Conservation (phyloP, 2,797 vertebrate genomes). For the Nannoperca obscura region DNA sequence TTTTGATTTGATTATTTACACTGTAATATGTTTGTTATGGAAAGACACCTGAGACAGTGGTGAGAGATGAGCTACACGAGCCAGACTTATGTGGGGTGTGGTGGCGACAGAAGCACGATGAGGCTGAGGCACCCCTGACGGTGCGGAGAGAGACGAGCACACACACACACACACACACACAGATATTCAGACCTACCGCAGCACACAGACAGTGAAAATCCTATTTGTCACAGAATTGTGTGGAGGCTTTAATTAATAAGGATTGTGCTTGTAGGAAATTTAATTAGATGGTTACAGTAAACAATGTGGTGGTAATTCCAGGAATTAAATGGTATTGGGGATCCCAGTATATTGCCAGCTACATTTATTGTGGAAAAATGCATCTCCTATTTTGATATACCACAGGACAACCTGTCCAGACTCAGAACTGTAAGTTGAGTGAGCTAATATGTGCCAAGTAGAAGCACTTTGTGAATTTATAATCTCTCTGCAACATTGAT, state of each 20-base stretch:
- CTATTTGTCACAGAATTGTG: conserved; percentile 68
- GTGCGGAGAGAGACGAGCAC: conserved; percentile 5
- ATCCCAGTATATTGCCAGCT: background rate
- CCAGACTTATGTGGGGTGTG: conserved; percentile 33
- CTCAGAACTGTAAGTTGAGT: background rate
- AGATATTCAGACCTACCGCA: conserved; percentile 48
- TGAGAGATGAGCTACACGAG: conserved; percentile 12
- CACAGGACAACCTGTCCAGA: background rate
- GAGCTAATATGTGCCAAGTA: background rate
- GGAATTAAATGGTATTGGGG: conserved; percentile 19
- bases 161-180: conserved; percentile 14
- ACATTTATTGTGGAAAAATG: conserved; percentile 2
- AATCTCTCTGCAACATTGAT: background rate
- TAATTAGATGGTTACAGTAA: conserved; percentile 54
- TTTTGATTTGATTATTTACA: conserved; percentile 25
- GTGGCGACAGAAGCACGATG: conserved; percentile 22
- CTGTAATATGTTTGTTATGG: conserved; percentile 17
- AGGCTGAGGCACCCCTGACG: conserved; percentile 22
- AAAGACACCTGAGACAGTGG: conserved; percentile 17
- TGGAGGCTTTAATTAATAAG: conserved; percentile 63
- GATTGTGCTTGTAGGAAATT: conserved; percentile 47
- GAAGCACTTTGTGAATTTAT: background rate
- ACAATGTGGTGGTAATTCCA: conserved; percentile 37
- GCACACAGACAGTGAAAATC: conserved; percentile 59
- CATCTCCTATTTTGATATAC: background rate